A percentile compares a stretch with the other conserved stretches of the same genome.
Conservation (phyloP, 2,113 vertebrate genomes). For the Romanogobio albipinnatus region DNA sequence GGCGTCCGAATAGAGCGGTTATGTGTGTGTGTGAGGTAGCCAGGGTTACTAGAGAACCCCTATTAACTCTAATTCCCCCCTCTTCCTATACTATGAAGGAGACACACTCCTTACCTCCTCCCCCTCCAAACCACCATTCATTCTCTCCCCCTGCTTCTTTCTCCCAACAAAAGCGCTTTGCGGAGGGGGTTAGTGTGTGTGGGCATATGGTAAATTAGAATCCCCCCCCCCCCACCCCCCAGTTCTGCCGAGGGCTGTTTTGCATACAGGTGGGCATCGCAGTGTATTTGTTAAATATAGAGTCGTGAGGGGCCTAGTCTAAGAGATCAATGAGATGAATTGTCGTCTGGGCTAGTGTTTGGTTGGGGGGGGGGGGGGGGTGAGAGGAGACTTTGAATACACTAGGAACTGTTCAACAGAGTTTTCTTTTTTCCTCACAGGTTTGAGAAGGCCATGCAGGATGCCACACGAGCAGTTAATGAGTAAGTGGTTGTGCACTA, state of each 20-base stretch:
- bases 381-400: neutral
- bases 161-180: slow-evolving; percentile 68
- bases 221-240: slow-evolving; percentile 22
- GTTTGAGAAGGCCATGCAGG: slow-evolving; percentile 80
- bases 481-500: slow-evolving; percentile 73
- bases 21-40: slow-evolving; percentile 42
- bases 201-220: slow-evolving; percentile 75
- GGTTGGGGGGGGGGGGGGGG: neutral
- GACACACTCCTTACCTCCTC: slow-evolving; percentile 66
- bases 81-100: slow-evolving; percentile 59
- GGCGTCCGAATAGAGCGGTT: slow-evolving; percentile 29
- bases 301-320: slow-evolving; percentile 15
- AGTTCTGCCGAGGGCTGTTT: slow-evolving; percentile 67
- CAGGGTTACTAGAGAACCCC: slow-evolving; percentile 44
- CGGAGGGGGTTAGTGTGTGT: slow-evolving; percentile 60
- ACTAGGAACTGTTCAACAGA: neutral
- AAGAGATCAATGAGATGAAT: neutral
- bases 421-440: slow-evolving; percentile 65
- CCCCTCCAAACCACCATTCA: slow-evolving; percentile 43
- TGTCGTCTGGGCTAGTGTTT: slow-evolving; percentile 24
- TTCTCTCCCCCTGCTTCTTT: slow-evolving; percentile 22
- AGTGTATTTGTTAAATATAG: slow-evolving; percentile 41
- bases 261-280: slow-evolving; percentile 88
- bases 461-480: slow-evolving; percentile 67
- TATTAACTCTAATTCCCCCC: slow-evolving; percentile 50